Base-by-base conservation (phyloP, 92 coral and sea anemone genomes). In the Palythoa heliodiscus region DNA sequence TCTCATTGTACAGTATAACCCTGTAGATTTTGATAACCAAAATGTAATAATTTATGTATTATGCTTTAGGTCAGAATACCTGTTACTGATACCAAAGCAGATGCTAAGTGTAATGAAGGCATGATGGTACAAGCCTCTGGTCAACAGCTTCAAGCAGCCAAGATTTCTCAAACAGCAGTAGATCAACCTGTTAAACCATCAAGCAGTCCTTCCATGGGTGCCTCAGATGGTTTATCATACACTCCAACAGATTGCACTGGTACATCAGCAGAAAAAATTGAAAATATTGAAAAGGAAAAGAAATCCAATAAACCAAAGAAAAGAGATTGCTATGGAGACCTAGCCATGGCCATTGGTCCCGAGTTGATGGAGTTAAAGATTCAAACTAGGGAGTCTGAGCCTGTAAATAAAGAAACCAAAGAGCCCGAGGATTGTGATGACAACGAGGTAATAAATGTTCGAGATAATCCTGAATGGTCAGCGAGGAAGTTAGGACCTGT, bases 261-360 rank as follows among this genome's bases (percentile, higher is more conserved):
- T 9, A 48, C 55, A 19, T 8, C 71, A 11, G 20, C 38, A 19
- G 29, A 20, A 11, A 16, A 39, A 15, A 0, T 17, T 24, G 1
- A 78, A 17, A 14, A 9, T 6, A 40, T 43, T 8, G 25, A 40
- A 66, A 63, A 7, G 13, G 66, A 80, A 48, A 80, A 80, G 84
- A 80, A 80, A 52, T 69, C 74, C 73, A 66, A 80, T 23, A 80
- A 67, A 64, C 63, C 17, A 17, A 80, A 80, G 22, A 80, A 48
- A 66, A 50, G 52, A 17, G 74, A 61, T 24, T 86, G 92, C 66
- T 89, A 89, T 57, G 74, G 83, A 37, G 85, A 60, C 64, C 88
- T 84, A 37, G 90, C 93, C 70, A 52, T 83, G 29, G 72, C 74
- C 40, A 90, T 90, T 71, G 90, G 83, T 23, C 86, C 84, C 11